Evolutionary conservation across 1,140 invertebrate genomes (phyloP), one percentile per base, ranked within the genome.

Genomic region (Trichogramma pretiosum): DNA sequence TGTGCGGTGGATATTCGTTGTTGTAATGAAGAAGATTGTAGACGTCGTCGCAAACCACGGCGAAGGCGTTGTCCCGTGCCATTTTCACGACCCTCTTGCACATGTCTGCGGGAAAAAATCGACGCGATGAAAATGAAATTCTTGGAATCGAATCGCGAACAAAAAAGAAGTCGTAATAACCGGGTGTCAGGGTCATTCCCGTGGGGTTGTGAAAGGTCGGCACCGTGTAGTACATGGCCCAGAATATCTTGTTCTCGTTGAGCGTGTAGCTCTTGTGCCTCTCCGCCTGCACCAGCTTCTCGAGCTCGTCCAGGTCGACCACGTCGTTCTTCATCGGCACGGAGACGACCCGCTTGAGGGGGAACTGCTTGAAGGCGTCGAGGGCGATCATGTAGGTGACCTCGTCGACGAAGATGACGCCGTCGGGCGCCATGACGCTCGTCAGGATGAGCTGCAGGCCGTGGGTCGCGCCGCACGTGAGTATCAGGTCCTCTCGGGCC

Each of bases 131-230:
- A 17, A 32, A 46, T 44, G 9, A 19, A 5, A 22, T 18, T 43
- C 2, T 32, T 38, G 22, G 11, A 33, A 2, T 23, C 38, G 9
- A 14, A 4, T 35, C 10, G n/a, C n/a, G n/a, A n/a, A n/a, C n/a
- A n/a, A n/a, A n/a, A n/a, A n/a, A n/a, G n/a, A n/a, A n/a, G n/a
- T n/a, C n/a, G n/a, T n/a, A n/a, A 61, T 67, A 59, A 77, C 74
- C 60, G 61, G 74, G 66, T 24, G 64, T 68, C 52, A 77, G 63
- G 32, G 67, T 52, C 52, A 67, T 71, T 40, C 79, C 81, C 24
- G 74, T 81, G 10, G 82, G 82, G 69, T 84, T 84, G 47, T 82
- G 78, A 60, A 76, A 83, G 3, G 68, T 76, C 8, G 82, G 80
- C 53, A 84, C 77, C 0, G 77, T 72, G 52, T 84, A 84, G 50